Evolutionary conservation across 2,113 vertebrate species (phyloP).

Genomic region (Rhagologus leucostigma): DNA sequence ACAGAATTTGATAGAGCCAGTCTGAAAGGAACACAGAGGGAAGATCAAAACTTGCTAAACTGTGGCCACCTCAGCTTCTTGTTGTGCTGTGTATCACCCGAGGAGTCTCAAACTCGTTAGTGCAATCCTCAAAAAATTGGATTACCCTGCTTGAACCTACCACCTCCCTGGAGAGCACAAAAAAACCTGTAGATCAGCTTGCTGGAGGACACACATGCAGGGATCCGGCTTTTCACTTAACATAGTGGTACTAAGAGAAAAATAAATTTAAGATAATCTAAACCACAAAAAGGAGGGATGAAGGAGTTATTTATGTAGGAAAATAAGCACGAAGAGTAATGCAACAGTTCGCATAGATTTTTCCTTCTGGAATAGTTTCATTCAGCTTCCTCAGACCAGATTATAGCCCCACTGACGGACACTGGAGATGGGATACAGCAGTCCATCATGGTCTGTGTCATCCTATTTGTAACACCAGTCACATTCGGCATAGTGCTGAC

Average conservation of each 20-base stretch:
- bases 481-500: neutral
- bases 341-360: neutral
- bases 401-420: neutral
- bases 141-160: neutral
- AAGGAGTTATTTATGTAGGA: neutral
- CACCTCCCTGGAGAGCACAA: neutral
- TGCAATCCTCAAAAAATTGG: neutral
- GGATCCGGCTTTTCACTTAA: neutral
- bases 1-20: neutral
- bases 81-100: accelerated
- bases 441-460: neutral
- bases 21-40: neutral
- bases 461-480: neutral
- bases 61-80: neutral
- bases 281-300: neutral
- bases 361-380: neutral
- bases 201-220: accelerated
- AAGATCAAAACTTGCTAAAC: neutral
- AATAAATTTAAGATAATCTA: neutral
- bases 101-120: neutral
- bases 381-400: neutral
- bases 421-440: neutral
- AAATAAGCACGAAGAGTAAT: neutral
- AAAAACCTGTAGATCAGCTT: neutral
- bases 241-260: neutral